Evolutionary conservation across 2,888 invertebrate genomes (phyloP).

Genomic region (Galerucella nymphaeae): DNA sequence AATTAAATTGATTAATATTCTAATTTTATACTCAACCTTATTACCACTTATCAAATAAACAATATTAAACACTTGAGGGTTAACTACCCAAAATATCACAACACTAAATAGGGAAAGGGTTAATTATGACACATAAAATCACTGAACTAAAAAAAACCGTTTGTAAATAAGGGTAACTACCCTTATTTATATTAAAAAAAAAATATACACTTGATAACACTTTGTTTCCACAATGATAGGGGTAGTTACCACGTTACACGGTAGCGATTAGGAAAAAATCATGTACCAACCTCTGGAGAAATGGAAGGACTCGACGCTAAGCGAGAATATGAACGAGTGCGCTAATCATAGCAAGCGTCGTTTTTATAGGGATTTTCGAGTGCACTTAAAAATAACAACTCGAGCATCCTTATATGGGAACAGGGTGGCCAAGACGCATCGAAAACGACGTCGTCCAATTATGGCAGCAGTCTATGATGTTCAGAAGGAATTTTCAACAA

Average conservation of each 20-base stretch:
- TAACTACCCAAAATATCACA: no score
- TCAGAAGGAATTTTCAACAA: slow-evolving; percentile 39
- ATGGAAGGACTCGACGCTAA: slow-evolving; percentile 41
- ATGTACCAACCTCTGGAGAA: slow-evolving; percentile 41
- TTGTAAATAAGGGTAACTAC: no score
- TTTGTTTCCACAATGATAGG: slow-evolving; percentile 15
- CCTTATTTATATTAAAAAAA: no score
- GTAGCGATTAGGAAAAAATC: not conserved
- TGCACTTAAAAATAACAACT: slow-evolving; percentile 58
- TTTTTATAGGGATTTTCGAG: slow-evolving; percentile 51
- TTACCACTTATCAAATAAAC: no score
- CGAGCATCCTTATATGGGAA: slow-evolving; percentile 62
- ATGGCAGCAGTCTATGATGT: slow-evolving; percentile 52
- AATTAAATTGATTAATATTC: no score
- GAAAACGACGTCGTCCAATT: slow-evolving; percentile 60
- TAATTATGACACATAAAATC: no score
- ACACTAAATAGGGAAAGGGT: no score
- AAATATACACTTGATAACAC: not conserved
- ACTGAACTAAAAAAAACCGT: no score
- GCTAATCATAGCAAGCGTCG: slow-evolving; percentile 28
- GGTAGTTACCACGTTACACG: slow-evolving; percentile 12
- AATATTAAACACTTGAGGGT: no score
- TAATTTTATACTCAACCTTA: no score
- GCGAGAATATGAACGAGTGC: slow-evolving; percentile 40
- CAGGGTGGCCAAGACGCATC: slow-evolving; percentile 60